Percentiles rank a stretch among this genome's conserved stretches.
Evolutionary conservation across 2,888 invertebrate species (phyloP).

Genomic region (Meta bourneti): DNA sequence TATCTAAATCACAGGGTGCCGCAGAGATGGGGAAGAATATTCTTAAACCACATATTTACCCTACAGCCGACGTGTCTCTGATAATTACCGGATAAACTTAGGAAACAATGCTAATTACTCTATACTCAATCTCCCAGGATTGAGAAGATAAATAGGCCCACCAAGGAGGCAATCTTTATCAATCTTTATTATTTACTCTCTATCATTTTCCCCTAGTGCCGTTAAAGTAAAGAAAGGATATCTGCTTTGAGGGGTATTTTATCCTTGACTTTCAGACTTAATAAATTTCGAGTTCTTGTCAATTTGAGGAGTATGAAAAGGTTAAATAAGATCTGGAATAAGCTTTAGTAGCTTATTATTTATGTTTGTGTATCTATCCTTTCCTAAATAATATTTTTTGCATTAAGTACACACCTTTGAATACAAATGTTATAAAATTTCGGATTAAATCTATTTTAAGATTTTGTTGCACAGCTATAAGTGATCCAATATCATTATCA

Average conservation of each 20-base stretch:
- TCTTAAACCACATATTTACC: neutral
- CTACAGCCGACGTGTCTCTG: neutral
- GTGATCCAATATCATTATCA: too few relatives aligned
- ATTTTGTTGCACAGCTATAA: too few relatives aligned
- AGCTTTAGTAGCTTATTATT: too few relatives aligned
- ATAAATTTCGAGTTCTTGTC: neutral
- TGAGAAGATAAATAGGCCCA: conserved; percentile 6
- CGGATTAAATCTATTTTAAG: too few relatives aligned
- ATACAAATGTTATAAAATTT: too few relatives aligned
- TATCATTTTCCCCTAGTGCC: neutral
- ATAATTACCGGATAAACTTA: neutral
- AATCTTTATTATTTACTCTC: conserved; percentile 40
- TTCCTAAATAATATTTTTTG: too few relatives aligned
- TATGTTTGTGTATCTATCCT: too few relatives aligned
- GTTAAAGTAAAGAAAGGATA: conserved; percentile 4
- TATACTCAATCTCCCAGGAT: conserved; percentile 18
- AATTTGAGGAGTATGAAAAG: neutral
- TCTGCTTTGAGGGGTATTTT: neutral
- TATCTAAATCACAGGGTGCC: conserved; percentile 5
- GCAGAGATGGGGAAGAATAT: too few relatives aligned
- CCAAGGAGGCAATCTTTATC: conserved; percentile 5
- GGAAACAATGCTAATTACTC: conserved; percentile 40
- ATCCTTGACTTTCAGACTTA: neutral
- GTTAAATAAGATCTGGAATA: neutral
- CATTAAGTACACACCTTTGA: too few relatives aligned